These are phyloP conservation scores for Propithecus deckenii DNA, from an alignment of 2,797 vertebrate genomes.

Conservation along the genomic window DNA sequence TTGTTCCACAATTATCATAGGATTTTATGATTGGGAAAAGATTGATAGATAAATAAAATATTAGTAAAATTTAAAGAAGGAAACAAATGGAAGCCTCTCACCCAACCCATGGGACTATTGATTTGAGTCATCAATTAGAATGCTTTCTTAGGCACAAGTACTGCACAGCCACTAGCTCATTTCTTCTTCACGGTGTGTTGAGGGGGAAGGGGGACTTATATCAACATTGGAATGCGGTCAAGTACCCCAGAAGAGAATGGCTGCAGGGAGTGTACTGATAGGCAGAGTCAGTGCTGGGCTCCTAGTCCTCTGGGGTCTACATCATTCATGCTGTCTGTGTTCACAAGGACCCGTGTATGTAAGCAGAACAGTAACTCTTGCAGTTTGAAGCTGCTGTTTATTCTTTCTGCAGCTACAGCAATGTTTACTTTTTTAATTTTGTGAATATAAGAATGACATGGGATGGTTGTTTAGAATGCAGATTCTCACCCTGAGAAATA, in stretches of 20 bases:
- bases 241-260: neutral
- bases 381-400: neutral
- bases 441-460: neutral
- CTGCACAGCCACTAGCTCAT: neutral
- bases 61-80: neutral
- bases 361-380: neutral
- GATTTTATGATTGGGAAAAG: neutral
- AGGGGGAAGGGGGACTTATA: accelerated
- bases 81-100: neutral
- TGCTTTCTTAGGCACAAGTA: neutral
- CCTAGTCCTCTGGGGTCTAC: neutral
- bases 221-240: neutral
- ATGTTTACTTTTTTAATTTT: neutral
- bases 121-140: neutral
- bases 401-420: neutral
- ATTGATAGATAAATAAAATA: neutral
- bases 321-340: accelerated
- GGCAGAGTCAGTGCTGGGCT: accelerated
- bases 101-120: neutral
- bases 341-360: accelerated
- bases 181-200: neutral
- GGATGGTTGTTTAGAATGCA: neutral
- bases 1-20: neutral
- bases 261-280: accelerated
- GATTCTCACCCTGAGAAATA: neutral